Evolutionary conservation across 1,140 invertebrate genomes (phyloP), one percentile per base, ranked within the genome.

Genomic region (Pemphigus obesinymphae): DNA sequence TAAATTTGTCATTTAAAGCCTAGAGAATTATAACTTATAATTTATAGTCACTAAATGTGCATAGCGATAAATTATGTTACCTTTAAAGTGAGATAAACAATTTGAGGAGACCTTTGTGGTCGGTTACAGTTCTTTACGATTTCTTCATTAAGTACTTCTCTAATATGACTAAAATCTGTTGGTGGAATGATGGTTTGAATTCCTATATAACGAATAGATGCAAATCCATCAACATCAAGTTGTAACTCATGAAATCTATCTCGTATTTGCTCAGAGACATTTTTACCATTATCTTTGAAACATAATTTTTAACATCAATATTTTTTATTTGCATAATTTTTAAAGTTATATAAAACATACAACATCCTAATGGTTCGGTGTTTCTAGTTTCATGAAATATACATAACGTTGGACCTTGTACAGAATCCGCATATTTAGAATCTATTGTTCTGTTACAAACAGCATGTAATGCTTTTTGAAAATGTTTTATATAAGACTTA

Each of bases 381-480:
- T 95, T 90, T 80, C 89, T 88, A 3, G 94, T 95, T 87, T 95
- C 94, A 86, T 96, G 94, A 87, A 95, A 94, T 82, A 96, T 91
- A 82, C 95, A 90, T 34, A 95, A 89, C 82, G 91, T 90, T 40
- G 94, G 94, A 11, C 93, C 93, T 58, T 93, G 85, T n/a, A 89
- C 87, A 82, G 89, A 90, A 23, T 75, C 70, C 11, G 61, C 26
- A 68, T 29, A 48, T 26, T 80, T 80, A 3, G 89, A 85, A 63
- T 85, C 87, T 40, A 89, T 89, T 83, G 88, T 88, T 81, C 88
- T 86, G 82, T 90, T 86, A 3, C 89, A 88, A 58, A 92, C 88
- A 17, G 88, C 86, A 84, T 90, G 89, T 23, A 94, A 84, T 31
- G 92, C 92, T 53, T 88, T 85, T 82, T 90, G 89, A 86, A 96